Conservation (phyloP, 1,140 invertebrate genomes). For the Augochlora pura region DNA sequence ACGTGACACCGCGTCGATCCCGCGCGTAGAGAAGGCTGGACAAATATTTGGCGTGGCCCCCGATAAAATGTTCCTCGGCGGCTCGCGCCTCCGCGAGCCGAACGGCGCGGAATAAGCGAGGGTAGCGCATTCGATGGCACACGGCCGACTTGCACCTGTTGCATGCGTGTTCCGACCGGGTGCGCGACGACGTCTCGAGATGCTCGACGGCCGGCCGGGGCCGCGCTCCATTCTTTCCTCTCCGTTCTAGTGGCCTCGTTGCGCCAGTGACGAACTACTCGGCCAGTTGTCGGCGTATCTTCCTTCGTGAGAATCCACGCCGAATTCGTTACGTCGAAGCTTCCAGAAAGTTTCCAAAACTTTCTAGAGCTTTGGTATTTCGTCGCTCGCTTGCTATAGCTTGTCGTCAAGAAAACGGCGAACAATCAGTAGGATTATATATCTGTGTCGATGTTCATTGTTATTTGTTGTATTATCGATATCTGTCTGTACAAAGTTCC, state of each 20-base stretch:
- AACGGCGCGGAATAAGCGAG: constrained; percentile 52
- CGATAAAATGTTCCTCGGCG: constrained; percentile 44
- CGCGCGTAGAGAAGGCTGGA: neutral
- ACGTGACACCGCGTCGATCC: neutral
- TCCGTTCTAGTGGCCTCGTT: neutral
- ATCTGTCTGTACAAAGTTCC: no score
- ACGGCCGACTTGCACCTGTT: constrained; percentile 75
- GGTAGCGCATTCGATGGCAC: constrained; percentile 59
- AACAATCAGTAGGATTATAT: no score
- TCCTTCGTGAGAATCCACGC: neutral
- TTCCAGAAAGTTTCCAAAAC: no score
- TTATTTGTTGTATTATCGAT: no score
- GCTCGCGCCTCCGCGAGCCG: neutral
- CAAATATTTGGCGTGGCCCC: constrained; percentile 22
- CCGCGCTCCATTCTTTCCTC: constrained; percentile 36
- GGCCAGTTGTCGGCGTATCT: constrained; percentile 25
- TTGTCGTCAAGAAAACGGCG: no score
- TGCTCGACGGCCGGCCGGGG: constrained; percentile 23
- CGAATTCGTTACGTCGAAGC: neutral
- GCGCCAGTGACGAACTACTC: no score
- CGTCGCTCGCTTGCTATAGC: no score
- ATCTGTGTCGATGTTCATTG: no score
- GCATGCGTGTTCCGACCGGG: constrained; percentile 52
- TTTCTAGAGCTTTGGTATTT: no score
- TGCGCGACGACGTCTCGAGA: constrained; percentile 45